Percentiles rank a stretch among this genome's conserved stretches.
These are phyloP conservation scores for Parochlus steinenii DNA, from an alignment of 2,888 invertebrate genomes.

Conservation along the genomic window DNA sequence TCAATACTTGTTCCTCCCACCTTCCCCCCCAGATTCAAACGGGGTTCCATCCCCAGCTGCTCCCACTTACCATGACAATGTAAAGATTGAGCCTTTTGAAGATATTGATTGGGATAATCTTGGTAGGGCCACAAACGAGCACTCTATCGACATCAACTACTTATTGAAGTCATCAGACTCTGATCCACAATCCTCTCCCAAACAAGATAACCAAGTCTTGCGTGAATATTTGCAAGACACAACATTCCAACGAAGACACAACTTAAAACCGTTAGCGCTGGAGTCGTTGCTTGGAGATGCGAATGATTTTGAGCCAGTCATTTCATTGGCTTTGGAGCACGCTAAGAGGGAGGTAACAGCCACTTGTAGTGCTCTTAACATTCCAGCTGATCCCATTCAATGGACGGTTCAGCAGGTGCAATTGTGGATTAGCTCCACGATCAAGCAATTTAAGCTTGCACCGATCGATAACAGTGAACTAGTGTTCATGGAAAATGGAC, in stretches of 20 bases:
- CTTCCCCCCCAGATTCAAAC: constrained; percentile 42
- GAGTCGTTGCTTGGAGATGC: constrained; percentile 37
- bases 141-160: constrained; percentile 8
- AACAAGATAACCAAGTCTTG: constrained; percentile 58
- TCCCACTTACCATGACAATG: constrained; percentile 16
- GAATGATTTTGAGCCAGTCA: constrained; percentile 61
- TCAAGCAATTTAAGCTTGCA: constrained; percentile 60
- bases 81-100: constrained; percentile 12
- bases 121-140: constrained; percentile 6
- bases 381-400: constrained; percentile 81
- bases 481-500: constrained; percentile 67
- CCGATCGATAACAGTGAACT: constrained; percentile 55
- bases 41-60: constrained; percentile 35
- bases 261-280: constrained; percentile 60
- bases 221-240: constrained; percentile 71
- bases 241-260: constrained; percentile 68
- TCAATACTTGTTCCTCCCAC: constrained; percentile 37
- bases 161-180: constrained; percentile 13
- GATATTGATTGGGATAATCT: background rate
- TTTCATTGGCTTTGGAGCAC: constrained; percentile 73
- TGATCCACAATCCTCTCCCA: constrained; percentile 26
- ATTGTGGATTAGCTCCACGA: constrained; percentile 78
- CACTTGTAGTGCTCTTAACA: constrained; percentile 69
- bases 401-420: constrained; percentile 77
- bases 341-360: constrained; percentile 71